Evolutionary conservation across 2,888 invertebrate genomes (phyloP), one percentile per base, ranked within the genome.

Genomic region (Acanthacorydalis orientalis): DNA sequence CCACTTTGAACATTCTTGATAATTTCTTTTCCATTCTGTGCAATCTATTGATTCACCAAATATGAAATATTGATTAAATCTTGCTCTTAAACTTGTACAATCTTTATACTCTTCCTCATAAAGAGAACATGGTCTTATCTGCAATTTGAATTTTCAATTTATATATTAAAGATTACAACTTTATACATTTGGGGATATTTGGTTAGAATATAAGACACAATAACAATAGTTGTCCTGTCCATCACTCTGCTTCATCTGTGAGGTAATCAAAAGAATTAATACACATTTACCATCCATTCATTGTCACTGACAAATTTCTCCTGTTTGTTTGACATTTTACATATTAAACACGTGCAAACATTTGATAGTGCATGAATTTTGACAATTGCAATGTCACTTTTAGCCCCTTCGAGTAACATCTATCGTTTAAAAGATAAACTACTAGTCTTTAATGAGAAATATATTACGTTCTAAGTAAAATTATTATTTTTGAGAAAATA

Each of bases 61-160:
- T 49, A 90, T 73, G 60, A 89, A 93, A 61, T 87, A 83, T 64
- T 92, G 92, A 61, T 92, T 81, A 57, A 91, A 87, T 53, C 89
- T 71, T 1, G 74, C 82, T 63, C 68, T 77, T 15, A 85, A 67
- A 55, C 83, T 80, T 46, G 68, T 79, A 61, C 91, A 91, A 53
- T 90, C 88, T 16, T 72, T 69, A 58, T 85, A 87, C 68, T 91
- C 90, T 46, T 80, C 83, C 56, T 81, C 73, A 59, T 91, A 91
- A n/a, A 76, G 56, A n/a, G 73, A 64, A 63, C 89, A 89, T 7
- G 82, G 78, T 55, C 85, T 71, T 44, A 90, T 78, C 89, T 89
- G 60, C 23, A 67, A 69, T 57, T 49, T 48, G 47, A 23, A 23
- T 23, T 23, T 23, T 23, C 6, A 23, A 23, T 23, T 23, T 23